Base-by-base conservation (phyloP, 2,888 invertebrate species). In the Coenonympha arcania region DNA sequence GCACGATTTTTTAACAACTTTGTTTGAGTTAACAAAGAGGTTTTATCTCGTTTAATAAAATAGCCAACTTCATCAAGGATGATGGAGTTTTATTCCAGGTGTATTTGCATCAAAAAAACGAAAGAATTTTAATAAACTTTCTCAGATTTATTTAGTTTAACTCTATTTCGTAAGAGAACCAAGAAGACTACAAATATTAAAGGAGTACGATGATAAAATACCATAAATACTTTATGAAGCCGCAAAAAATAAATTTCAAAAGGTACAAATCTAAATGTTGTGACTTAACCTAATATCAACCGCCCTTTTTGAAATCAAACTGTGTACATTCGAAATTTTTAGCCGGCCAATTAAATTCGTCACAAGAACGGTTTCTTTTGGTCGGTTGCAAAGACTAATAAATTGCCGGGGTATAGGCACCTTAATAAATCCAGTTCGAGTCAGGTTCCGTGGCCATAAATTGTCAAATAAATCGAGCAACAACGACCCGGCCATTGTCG, bases 401-500 rank as follows among this genome's bases (percentile, higher is more conserved):
- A 80, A 82, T 82, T 76, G 69, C 66, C 63, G 69, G 72, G 70
- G n/a, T n/a, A n/a, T n/a, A n/a, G 66, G 69, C 69, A 75, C 76
- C 78, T 78, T 77, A 79, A 81, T 81, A 82, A 82, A 82, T 81
- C 75, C 71, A 65, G 69, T 73, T 69, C 68, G 74, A 76, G 71
- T 81, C 78, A 79, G 77, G 79, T 76, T 81, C 75, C 69, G 69
- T 62, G 68, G 62, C 76, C 64, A 76, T 82, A 82, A 82, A 82
- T 82, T 79, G 76, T 73, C 74, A 71, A 78, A 79, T 79, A 81
- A 82, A 82, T 80, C 75, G 79, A 64, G 70, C 66, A 70, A 77
- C 73, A 60, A 59, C 54, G 55, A 51, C 47, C 50, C 43, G 47
- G 55, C 52, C 20, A 51, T 55, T 55, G 52, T 55, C 55, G 52